phyloP scores from a whole-genome alignment of 2,888 invertebrate species.

The Parnassius orleans region DNA sequence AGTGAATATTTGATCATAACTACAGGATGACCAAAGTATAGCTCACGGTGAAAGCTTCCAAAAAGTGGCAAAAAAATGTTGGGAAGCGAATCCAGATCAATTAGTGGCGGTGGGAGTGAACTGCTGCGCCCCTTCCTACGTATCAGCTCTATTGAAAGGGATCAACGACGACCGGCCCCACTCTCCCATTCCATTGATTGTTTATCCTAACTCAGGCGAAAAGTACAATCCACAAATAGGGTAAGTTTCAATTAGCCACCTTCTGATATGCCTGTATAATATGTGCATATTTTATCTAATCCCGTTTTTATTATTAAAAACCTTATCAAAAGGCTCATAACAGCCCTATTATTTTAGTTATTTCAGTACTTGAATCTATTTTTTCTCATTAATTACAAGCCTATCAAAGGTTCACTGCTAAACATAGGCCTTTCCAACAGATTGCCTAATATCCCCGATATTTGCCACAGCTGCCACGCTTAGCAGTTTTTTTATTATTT shows the following conservation, averaged over 20 bases:
- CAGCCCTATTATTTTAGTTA: no score
- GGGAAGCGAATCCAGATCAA: conserved; percentile 84
- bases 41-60: conserved; percentile 91
- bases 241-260: conserved; percentile 59
- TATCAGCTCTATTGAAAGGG: conserved; percentile 65
- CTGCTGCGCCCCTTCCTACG: conserved; percentile 84
- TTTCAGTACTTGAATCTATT: no score
- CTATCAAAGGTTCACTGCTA: no score
- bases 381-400: no score
- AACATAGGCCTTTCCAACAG: no score
- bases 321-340: conserved; percentile 3
- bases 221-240: conserved; percentile 85
- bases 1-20: no score
- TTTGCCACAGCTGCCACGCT: no score
- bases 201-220: conserved; percentile 96
- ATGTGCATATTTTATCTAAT: conserved; percentile 16
- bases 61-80: conserved; percentile 86
- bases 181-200: conserved; percentile 86
- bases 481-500: no score
- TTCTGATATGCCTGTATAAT: conserved; percentile 10
- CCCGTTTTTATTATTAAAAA: conserved; percentile 8
- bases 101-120: conserved; percentile 94
- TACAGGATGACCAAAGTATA: conserved; percentile 79
- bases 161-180: conserved; percentile 74
- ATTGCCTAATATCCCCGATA: no score